Conservation (phyloP, 2,797 vertebrate genomes). For the Phataginus tetradactyla region DNA sequence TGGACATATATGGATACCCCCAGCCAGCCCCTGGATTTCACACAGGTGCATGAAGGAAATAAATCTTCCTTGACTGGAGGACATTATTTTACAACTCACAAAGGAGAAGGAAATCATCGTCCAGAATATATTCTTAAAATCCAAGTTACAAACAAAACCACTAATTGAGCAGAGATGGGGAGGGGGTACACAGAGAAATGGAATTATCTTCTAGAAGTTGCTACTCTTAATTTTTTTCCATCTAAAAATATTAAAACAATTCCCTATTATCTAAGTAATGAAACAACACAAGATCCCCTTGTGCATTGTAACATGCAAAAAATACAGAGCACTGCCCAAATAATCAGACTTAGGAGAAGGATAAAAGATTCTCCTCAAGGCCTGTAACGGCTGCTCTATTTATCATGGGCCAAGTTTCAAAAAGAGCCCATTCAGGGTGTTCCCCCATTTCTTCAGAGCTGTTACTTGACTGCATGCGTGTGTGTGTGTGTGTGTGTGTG, state of each 20-base stretch:
- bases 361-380: slow-evolving; percentile 11
- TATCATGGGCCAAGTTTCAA: background rate
- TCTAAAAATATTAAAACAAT: background rate
- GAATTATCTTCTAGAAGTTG: background rate
- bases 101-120: slow-evolving; percentile 1
- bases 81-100: background rate
- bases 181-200: background rate
- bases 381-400: background rate
- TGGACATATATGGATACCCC: background rate
- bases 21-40: background rate
- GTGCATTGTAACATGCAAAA: slow-evolving; percentile 4
- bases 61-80: background rate
- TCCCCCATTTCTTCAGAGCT: background rate
- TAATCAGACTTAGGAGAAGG: background rate
- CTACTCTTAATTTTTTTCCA: background rate
- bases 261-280: background rate
- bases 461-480: background rate
- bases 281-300: background rate
- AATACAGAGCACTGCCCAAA: background rate
- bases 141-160: slow-evolving; percentile 21
- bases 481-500: background rate
- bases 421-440: background rate
- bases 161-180: background rate
- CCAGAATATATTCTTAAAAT: background rate
- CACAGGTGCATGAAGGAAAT: background rate